A percentile compares a stretch with the other conserved stretches of the same genome.
Conservation (phyloP, 2,797 vertebrate species). For the Anabacerthia variegaticeps region DNA sequence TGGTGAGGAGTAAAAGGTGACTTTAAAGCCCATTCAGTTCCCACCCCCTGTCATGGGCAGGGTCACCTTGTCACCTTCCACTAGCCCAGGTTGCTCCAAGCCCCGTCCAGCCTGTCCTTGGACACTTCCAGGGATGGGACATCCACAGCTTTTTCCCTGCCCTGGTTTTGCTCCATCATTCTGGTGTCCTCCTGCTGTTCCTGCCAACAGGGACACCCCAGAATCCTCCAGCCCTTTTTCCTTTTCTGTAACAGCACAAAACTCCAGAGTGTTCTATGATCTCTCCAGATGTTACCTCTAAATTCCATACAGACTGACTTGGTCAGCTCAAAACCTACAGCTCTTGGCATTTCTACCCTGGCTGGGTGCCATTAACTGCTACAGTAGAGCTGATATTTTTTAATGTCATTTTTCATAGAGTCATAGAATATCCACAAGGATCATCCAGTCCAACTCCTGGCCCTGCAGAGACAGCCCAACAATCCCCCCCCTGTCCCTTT, state of each 20-base stretch:
- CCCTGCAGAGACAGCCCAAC: neutral
- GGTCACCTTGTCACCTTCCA: neutral
- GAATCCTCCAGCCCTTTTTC: neutral
- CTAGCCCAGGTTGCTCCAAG: neutral
- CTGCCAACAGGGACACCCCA: neutral
- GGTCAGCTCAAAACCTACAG: neutral
- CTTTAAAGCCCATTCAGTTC: neutral
- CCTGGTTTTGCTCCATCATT: neutral
- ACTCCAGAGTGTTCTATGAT: neutral
- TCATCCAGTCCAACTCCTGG: fast-evolving
- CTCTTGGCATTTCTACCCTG: neutral
- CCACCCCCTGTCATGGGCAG: neutral
- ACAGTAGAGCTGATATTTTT: neutral
- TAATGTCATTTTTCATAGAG: neutral
- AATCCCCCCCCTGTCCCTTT: too few species aligned
- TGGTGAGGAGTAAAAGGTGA: neutral
- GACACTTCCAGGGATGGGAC: neutral
- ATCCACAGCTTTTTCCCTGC: neutral
- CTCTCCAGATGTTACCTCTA: neutral
- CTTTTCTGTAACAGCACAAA: neutral
- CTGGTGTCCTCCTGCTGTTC: neutral
- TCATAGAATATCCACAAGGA: neutral
- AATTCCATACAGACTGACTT: neutral
- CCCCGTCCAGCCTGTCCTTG: fast-evolving
- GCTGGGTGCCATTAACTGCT: neutral